phyloP scores from a whole-genome alignment of 2,888 invertebrate species.

The Mythimna loreyi region DNA sequence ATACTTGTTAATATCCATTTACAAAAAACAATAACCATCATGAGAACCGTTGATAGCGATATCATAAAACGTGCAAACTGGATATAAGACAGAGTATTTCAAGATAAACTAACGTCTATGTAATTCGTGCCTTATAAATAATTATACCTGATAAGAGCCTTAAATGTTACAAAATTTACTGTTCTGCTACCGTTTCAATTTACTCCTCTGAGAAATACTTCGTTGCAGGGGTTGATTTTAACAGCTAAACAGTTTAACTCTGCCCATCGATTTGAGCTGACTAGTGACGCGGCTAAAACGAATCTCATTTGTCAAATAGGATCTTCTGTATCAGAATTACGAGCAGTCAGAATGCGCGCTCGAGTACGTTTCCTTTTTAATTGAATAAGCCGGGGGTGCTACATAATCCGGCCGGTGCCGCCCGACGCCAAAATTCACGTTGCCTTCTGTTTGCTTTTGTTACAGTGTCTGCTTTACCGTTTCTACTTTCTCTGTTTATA shows the following conservation, averaged over 20 bases:
- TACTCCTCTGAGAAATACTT: background rate
- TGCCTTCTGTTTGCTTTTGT: conserved; percentile 78
- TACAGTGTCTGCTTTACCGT: conserved; percentile 72
- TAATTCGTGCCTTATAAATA: background rate
- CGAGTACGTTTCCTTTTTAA: conserved; percentile 81
- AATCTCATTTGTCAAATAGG: conserved; percentile 78
- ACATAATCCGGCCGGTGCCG: conserved; percentile 78
- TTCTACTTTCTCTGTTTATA: conserved; percentile 68
- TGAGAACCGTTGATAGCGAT: background rate
- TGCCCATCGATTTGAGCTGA: conserved; percentile 20
- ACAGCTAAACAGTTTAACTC: conserved; percentile 23
- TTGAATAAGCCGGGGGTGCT: conserved; percentile 84
- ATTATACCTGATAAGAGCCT: background rate
- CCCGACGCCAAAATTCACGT: conserved; percentile 77
- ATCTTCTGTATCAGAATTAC: conserved; percentile 75
- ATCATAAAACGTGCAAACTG: background rate
- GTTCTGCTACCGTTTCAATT: background rate
- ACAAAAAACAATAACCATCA: background rate
- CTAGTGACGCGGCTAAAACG: conserved; percentile 51
- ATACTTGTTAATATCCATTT: background rate
- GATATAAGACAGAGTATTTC: too few relatives aligned
- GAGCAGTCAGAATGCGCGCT: conserved; percentile 75
- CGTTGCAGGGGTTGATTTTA: background rate
- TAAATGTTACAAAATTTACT: background rate
- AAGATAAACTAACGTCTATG: too few relatives aligned